Evolutionary conservation across 1,140 invertebrate species (phyloP).

Genomic region (Papilio polytes): DNA sequence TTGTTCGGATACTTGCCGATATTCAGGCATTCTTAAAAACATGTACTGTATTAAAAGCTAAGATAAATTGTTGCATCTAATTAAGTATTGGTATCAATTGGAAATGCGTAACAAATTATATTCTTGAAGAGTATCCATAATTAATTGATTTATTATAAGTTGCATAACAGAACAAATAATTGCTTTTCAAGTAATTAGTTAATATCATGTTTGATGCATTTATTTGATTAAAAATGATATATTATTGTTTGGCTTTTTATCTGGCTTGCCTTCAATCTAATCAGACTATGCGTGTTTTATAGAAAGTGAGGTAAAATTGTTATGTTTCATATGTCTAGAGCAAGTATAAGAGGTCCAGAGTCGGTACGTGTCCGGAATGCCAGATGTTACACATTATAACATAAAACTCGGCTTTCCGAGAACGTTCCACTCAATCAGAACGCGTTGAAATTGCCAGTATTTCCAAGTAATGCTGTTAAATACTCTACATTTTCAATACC

Average conservation of each 20-base stretch:
- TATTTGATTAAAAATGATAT: too few relatives aligned
- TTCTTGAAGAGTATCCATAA: too few relatives aligned
- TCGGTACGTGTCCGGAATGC: slow-evolving; percentile 7
- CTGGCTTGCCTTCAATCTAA: neutral
- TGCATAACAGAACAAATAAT: neutral
- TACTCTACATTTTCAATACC: neutral
- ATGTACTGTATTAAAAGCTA: too few relatives aligned
- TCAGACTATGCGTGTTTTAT: neutral
- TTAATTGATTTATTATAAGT: neutral
- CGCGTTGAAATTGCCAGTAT: neutral
- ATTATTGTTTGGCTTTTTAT: neutral
- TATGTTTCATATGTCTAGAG: neutral
- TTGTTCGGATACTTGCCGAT: neutral
- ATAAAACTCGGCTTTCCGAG: slow-evolving; percentile 12
- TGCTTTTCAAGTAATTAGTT: too few relatives aligned
- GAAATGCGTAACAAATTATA: too few relatives aligned
- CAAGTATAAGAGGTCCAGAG: neutral
- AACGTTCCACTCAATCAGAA: slow-evolving; percentile 21
- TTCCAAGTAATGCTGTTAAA: slow-evolving; percentile 2
- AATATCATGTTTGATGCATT: too few relatives aligned
- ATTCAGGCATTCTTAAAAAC: neutral
- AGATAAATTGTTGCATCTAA: too few relatives aligned
- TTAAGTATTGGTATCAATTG: too few relatives aligned
- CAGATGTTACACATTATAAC: neutral
- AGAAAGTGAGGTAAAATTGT: slow-evolving; percentile 6